Evolutionary conservation across 2,113 vertebrate genomes (phyloP).

Genomic region (Nesogale talazaci): DNA sequence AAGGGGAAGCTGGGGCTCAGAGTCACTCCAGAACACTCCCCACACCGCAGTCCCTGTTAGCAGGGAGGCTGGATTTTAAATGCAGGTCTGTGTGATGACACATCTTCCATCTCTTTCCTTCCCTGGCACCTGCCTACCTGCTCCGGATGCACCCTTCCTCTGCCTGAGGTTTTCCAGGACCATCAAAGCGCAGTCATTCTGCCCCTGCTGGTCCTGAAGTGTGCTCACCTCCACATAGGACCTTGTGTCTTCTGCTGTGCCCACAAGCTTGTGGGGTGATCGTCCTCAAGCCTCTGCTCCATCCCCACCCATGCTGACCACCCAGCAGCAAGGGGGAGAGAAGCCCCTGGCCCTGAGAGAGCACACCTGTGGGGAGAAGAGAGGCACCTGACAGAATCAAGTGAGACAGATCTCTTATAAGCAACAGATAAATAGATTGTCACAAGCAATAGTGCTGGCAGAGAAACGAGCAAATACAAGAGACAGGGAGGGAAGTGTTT

Average conservation of each 20-base stretch:
- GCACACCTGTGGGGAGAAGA: not conserved
- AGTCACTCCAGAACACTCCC: not conserved
- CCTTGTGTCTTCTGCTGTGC: not conserved
- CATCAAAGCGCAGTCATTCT: not conserved
- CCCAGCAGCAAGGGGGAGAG: not conserved
- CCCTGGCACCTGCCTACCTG: no score
- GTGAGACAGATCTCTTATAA: not conserved
- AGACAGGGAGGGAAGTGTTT: accelerated
- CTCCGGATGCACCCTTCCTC: no score
- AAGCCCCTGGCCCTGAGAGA: not conserved
- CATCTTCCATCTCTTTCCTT: not conserved
- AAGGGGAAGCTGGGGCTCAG: not conserved
- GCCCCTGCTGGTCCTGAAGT: not conserved
- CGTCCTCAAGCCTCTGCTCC: no score
- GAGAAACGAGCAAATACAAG: accelerated
- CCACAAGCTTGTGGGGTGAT: not conserved
- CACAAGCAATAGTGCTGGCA: not conserved
- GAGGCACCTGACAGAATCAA: not conserved
- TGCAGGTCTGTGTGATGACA: not conserved
- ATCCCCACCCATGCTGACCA: not conserved
- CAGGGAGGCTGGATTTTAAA: not conserved
- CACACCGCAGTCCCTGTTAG: not conserved
- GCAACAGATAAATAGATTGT: not conserved
- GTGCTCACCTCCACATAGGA: not conserved
- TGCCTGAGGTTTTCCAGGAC: not conserved